Evolutionary conservation across 1,140 invertebrate species (phyloP), one percentile per base, ranked within the genome.

Genomic region (Colletes latitarsis): DNA sequence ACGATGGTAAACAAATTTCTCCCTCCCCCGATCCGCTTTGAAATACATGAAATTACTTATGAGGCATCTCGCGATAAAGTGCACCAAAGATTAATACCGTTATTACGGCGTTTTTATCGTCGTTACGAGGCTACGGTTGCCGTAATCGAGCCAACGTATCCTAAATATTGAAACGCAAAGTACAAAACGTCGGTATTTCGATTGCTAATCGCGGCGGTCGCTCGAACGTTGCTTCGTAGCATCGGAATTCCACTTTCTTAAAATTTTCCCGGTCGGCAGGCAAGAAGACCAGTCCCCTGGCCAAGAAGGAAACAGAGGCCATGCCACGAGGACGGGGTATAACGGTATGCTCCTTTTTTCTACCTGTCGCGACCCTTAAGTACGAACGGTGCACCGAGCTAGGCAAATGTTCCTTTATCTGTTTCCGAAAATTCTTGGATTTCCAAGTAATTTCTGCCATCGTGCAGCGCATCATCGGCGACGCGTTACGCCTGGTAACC

Each of bases 331-430:
- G 39, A 67, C 55, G 0, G 9, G 53, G 30, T n/a, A 64, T 76
- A 81, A 60, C 58, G 77, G 72, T 81, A 58, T 21, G 30, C 17
- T 43, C 10, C 17, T 68, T 55, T 72, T 68, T 77, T 67, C 55
- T 86, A 84, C 52, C 43, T 82, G 82, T 55, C n/a, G 0, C 58
- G 8, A 71, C 43, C 62, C 71, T 77, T 84, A 74, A 83, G 46
- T 60, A 41, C 43, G 19, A 64, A 6, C 60, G 21, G 12, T 4
- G 12, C 14, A 17, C 41, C 6, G 19, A 71, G 43, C 0, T 21
- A 71, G 43, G 58, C 52, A 53, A 71, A 52, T 66, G 3, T 53
- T 17, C 46, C 14, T 82, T 71, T 62, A 66, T 68, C 14, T 68
- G 21, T n/a, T 57, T 52, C n/a, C 5, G 8, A 8, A 81, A 82